Evolutionary conservation across 2,888 invertebrate genomes (phyloP).

Genomic region (Caenorhabditis auriculariae): DNA sequence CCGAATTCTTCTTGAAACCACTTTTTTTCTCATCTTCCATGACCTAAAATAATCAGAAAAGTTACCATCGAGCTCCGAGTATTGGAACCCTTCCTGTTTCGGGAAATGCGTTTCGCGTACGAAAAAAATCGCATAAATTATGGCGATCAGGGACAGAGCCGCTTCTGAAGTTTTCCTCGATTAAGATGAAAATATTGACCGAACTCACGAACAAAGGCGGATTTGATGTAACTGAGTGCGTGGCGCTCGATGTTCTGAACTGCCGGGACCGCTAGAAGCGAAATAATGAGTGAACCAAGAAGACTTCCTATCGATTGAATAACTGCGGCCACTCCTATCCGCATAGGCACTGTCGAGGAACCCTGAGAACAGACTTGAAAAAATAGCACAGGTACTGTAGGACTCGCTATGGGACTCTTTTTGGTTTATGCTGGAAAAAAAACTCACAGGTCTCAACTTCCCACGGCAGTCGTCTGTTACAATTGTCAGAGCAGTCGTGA

Average conservation of each 20-base stretch:
- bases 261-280: conserved; percentile 38
- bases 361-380: conserved; percentile 24
- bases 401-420: no score
- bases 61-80: conserved; percentile 7
- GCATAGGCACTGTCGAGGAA: conserved; percentile 46
- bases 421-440: not conserved
- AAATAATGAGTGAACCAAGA: conserved; percentile 34
- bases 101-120: conserved; percentile 50
- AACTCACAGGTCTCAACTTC: conserved; percentile 39
- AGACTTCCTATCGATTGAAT: conserved; percentile 43
- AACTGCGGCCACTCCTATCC: conserved; percentile 50
- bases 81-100: conserved; percentile 6
- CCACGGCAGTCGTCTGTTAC: conserved; percentile 52
- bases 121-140: conserved; percentile 45
- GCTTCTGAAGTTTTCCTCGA: conserved; percentile 22
- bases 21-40: no score
- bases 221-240: conserved; percentile 33
- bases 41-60: conserved; percentile 18
- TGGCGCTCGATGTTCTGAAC: conserved; percentile 34
- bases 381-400: not conserved
- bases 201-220: conserved; percentile 36
- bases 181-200: not conserved
- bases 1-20: no score
- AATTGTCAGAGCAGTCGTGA: conserved; percentile 44
- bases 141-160: conserved; percentile 30